Conservation (phyloP, 2,888 invertebrate species). For the Cephonodes hylas region DNA sequence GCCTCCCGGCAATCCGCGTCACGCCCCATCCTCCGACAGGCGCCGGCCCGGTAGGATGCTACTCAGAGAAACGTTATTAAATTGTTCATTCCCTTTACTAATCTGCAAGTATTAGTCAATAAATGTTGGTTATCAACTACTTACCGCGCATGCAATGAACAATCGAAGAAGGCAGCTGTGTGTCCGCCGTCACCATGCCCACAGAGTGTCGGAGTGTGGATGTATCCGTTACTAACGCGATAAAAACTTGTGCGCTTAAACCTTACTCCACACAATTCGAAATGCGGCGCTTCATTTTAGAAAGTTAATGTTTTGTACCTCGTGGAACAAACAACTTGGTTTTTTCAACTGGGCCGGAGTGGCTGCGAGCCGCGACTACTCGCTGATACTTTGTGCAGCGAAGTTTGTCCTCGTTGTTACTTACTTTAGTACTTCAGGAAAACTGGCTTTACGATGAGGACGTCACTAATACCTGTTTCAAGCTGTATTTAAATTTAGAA, state of each 20-base stretch:
- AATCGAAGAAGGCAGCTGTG: not conserved
- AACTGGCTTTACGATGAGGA: too few species aligned
- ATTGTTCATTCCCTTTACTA: not conserved
- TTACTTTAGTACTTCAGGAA: too few species aligned
- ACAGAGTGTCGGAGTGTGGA: not conserved
- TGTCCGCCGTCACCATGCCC: not conserved
- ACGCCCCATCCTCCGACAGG: not conserved
- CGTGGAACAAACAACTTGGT: too few species aligned
- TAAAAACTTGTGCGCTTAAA: not conserved
- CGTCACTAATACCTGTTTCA: too few species aligned
- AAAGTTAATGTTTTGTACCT: too few species aligned
- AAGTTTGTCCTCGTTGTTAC: too few species aligned
- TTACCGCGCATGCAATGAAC: not conserved
- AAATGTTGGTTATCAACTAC: not conserved
- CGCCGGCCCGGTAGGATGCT: not conserved
- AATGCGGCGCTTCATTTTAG: not conserved
- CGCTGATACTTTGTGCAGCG: too few species aligned
- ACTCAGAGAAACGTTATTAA: conserved; percentile 6
- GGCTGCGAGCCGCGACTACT: too few species aligned
- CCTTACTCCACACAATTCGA: not conserved
- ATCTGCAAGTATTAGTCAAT: not conserved
- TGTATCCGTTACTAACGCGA: not conserved
- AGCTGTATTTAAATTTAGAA: too few species aligned
- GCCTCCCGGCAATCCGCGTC: not conserved
- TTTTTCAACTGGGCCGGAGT: too few species aligned